A percentile compares a stretch with the other conserved stretches of the same genome.
These are phyloP conservation scores for Forbesichthys agassizii DNA, from an alignment of 2,113 vertebrate genomes.

Conservation along the genomic window DNA sequence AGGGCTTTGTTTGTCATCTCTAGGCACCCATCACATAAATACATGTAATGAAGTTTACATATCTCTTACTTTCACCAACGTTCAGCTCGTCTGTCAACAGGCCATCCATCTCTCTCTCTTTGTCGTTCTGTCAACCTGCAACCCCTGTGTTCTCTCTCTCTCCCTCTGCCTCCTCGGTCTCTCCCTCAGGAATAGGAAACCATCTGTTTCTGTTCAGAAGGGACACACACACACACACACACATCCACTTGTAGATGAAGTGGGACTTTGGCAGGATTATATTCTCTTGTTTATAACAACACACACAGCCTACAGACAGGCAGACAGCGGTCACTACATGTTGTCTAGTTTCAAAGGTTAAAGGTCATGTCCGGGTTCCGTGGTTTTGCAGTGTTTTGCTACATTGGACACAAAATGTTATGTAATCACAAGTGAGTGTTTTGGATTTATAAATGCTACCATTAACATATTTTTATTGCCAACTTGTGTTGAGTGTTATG, in stretches of 20 bases:
- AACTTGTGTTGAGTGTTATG: no score
- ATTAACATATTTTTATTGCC: no score
- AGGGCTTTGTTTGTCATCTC: conserved; percentile 49
- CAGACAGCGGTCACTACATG: conserved; percentile 9
- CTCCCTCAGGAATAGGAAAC: conserved; percentile 6
- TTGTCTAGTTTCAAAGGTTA: conserved; percentile 6
- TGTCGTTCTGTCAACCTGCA: conserved; percentile 5
- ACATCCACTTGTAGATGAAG: not conserved
- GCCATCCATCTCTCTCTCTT: not conserved
- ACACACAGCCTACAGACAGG: not conserved
- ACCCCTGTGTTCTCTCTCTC: not conserved
- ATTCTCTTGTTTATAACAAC: conserved; percentile 20
- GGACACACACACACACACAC: conserved; percentile 1
- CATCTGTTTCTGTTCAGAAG: conserved; percentile 24
- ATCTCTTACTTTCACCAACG: conserved; percentile 23
- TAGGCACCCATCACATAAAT: conserved; percentile 38
- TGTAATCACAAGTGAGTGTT: no score
- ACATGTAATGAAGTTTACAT: conserved; percentile 39
- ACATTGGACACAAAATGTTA: no score
- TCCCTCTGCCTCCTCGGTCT: not conserved
- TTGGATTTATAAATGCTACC: no score
- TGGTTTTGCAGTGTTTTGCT: not conserved
- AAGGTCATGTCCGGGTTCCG: not conserved
- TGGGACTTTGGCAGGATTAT: conserved; percentile 17
- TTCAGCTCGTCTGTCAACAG: not conserved